Percentiles rank a stretch among this genome's conserved stretches.
Evolutionary conservation across 2,113 vertebrate species (phyloP).

Genomic region (Chaetops frenatus): DNA sequence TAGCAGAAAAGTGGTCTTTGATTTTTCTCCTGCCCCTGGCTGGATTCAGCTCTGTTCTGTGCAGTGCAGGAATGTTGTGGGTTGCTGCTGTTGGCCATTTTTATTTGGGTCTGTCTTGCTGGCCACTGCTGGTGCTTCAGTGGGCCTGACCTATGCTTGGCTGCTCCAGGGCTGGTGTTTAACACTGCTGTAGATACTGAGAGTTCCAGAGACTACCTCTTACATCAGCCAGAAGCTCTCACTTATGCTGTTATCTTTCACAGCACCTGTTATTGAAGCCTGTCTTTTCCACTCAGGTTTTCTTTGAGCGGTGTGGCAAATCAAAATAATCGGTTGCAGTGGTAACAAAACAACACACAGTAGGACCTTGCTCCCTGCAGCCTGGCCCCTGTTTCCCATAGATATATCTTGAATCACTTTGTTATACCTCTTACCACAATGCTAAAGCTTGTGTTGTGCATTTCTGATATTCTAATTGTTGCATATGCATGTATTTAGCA

Average conservation of each 20-base stretch:
- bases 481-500: background rate
- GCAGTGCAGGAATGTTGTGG: background rate
- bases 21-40: background rate
- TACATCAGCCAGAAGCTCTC: background rate
- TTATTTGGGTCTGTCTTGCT: background rate
- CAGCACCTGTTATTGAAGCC: conserved; percentile 29
- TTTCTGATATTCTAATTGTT: background rate
- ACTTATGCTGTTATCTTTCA: background rate
- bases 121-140: background rate
- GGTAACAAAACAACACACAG: background rate
- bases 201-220: background rate
- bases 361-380: background rate
- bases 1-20: conserved; percentile 17
- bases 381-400: background rate
- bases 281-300: conserved; percentile 16
- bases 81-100: background rate
- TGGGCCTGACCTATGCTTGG: background rate
- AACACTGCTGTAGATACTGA: background rate
- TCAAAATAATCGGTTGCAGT: background rate
- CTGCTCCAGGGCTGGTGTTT: background rate
- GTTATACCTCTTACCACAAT: background rate
- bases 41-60: background rate
- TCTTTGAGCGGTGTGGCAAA: background rate
- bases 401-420: background rate
- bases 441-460: background rate